Evolutionary conservation across 2,797 vertebrate genomes (phyloP), one percentile per base, ranked within the genome.

Genomic region (Distichodus sexfasciatus): DNA sequence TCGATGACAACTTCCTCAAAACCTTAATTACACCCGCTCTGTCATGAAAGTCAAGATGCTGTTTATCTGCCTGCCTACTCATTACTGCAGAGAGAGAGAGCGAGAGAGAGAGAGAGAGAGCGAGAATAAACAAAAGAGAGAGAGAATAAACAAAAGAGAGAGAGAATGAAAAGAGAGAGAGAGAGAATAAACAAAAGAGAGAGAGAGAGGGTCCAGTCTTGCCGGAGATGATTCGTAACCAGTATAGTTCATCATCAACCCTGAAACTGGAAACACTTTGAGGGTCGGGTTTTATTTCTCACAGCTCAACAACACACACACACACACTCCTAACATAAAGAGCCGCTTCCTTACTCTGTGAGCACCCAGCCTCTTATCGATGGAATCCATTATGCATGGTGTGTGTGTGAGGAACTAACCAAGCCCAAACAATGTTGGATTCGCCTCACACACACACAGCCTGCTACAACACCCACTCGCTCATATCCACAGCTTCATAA

Each of bases 21-120:
- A 74, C 79, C 24, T n/a, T 86, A 85, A 88, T 87, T 81, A 75
- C 80, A 80, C 83, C 83, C 78, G 80, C 65, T 70, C 76, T 82
- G 81, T 82, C 80, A 74, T 19, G 60, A 71, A 79, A 76, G 47
- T 76, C 65, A 79, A 78, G 74, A 54, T 23, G 55, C 71, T 71
- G 43, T 79, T 67, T 61, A 43, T 60, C 65, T 50, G 43, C 10
- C 41, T 66, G 29, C 51, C 38, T 64, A 33, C 31, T 46, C 51
- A 53, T 62, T 61, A 72, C 55, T 65, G 47, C 36, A 26, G 40
- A 44, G 28, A 51, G 14, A 51, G 48, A 48, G 3, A 26, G 46
- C 3, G 17, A 2, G 17, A 6, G 51, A 33, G 28, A 54, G 3
- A 54, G 28, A 19, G 50, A 33, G 28, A 19, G 29, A 35, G 29